Evolutionary conservation across 2,797 vertebrate genomes (phyloP).

Genomic region (Tenualosa ilisha): DNA sequence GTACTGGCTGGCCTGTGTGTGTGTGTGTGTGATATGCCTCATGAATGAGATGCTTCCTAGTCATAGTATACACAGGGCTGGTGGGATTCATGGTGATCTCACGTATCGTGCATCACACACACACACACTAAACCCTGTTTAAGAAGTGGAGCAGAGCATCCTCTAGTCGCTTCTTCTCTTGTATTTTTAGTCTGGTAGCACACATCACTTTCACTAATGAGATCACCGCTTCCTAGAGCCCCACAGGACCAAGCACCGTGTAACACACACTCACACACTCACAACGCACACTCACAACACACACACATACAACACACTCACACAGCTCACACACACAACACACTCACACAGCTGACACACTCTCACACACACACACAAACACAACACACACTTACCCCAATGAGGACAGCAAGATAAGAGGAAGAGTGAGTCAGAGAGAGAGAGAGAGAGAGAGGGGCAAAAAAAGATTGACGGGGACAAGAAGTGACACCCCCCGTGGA

Average conservation of each 20-base stretch:
- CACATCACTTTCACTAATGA: constrained; percentile 47
- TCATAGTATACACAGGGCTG: not conserved
- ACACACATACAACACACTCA: too few species aligned
- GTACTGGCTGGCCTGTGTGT: not conserved
- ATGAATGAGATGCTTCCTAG: not conserved
- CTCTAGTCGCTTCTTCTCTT: not conserved
- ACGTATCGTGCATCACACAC: constrained; percentile 12
- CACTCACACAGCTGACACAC: not conserved
- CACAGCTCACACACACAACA: too few species aligned
- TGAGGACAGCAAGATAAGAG: not conserved
- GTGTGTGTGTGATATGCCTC: not conserved
- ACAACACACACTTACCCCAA: not conserved
- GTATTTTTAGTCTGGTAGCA: constrained; percentile 41
- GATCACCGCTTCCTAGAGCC: constrained; percentile 43
- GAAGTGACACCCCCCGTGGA: constrained; percentile 35
- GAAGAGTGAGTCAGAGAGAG: constrained; percentile 31
- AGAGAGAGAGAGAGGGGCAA: not conserved
- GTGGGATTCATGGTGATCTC: not conserved
- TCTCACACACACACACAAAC: not conserved
- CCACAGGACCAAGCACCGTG: constrained; percentile 33
- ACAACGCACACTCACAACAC: not conserved
- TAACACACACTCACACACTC: not conserved
- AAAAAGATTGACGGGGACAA: not conserved
- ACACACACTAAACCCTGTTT: not conserved
- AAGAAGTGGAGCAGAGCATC: not conserved